Conservation (phyloP, 2,888 invertebrate species). For the Aphodius granarius region DNA sequence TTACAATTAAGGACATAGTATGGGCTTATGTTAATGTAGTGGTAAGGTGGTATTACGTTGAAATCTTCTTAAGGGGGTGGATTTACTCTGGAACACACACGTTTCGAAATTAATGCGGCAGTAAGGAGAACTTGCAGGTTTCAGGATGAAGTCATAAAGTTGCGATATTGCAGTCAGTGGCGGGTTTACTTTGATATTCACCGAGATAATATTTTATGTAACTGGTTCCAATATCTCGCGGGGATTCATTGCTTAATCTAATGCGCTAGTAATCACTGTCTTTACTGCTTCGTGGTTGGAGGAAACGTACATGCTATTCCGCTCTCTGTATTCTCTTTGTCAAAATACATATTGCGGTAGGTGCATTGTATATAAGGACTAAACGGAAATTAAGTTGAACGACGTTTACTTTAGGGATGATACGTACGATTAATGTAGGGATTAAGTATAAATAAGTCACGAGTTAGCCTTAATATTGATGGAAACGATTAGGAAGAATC, state of each 20-base stretch:
- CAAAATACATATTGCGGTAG: background rate
- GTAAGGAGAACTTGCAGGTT: constrained; percentile 9
- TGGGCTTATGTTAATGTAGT: background rate
- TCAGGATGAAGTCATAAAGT: constrained; percentile 9
- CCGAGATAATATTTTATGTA: background rate
- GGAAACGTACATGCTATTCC: background rate
- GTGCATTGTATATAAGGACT: too few relatives aligned
- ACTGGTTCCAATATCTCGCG: background rate
- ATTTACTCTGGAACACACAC: constrained; percentile 2
- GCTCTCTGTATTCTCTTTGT: background rate
- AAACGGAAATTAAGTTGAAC: background rate
- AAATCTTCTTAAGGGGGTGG: constrained; percentile 9
- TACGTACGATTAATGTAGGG: background rate
- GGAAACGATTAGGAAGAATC: background rate
- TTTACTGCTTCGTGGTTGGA: background rate
- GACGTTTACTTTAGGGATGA: background rate
- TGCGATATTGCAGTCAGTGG: constrained; percentile 11
- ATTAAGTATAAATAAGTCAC: background rate
- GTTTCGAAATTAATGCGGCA: constrained; percentile 9
- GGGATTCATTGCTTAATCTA: background rate
- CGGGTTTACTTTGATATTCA: constrained; percentile 13
- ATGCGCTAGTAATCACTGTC: background rate
- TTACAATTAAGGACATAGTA: background rate
- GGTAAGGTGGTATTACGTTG: constrained; percentile 2
- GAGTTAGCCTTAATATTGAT: background rate